Evolutionary conservation across 2,113 vertebrate genomes (phyloP).

Genomic region (Cyprinodon tularosa): DNA sequence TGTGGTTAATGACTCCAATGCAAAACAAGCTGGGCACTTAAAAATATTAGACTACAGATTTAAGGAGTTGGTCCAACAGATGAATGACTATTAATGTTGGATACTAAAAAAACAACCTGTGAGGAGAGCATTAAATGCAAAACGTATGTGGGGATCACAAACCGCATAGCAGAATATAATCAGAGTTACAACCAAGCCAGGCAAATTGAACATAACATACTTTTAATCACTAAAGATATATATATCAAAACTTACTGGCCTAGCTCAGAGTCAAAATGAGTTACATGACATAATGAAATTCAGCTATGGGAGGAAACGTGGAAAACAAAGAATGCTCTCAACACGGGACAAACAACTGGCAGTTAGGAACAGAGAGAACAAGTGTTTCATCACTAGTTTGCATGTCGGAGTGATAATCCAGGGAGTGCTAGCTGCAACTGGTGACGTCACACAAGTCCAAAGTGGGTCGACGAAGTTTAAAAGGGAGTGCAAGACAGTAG

Average conservation of each 20-base stretch:
- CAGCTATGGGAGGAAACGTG: constrained; percentile 19
- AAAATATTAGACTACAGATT: constrained; percentile 71
- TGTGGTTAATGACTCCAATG: constrained; percentile 66
- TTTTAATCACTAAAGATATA: constrained; percentile 34
- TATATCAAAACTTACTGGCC: constrained; percentile 10
- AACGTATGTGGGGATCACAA: constrained; percentile 2
- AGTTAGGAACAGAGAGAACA: constrained; percentile 37
- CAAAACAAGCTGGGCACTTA: constrained; percentile 72
- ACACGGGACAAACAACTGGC: constrained; percentile 62
- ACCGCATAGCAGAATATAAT: constrained; percentile 31
- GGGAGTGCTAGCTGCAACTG: constrained; percentile 46
- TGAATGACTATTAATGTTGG: constrained; percentile 53
- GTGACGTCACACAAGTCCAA: constrained; percentile 62
- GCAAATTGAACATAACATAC: constrained; percentile 38
- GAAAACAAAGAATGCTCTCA: constrained; percentile 66
- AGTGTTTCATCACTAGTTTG: constrained; percentile 29
- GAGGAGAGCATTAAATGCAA: constrained; percentile 40
- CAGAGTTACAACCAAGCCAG: constrained; percentile 41
- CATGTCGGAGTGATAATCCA: constrained; percentile 42
- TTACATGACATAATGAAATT: constrained; percentile 22
- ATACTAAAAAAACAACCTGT: constrained; percentile 37
- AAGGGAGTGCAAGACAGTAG: constrained; percentile 75
- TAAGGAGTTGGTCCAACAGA: constrained; percentile 61
- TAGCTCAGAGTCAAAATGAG: constrained; percentile 18
- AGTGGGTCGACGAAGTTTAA: constrained; percentile 44